phyloP scores from a whole-genome alignment of 2,888 invertebrate genomes.

The Carterocephalus palaemon region DNA sequence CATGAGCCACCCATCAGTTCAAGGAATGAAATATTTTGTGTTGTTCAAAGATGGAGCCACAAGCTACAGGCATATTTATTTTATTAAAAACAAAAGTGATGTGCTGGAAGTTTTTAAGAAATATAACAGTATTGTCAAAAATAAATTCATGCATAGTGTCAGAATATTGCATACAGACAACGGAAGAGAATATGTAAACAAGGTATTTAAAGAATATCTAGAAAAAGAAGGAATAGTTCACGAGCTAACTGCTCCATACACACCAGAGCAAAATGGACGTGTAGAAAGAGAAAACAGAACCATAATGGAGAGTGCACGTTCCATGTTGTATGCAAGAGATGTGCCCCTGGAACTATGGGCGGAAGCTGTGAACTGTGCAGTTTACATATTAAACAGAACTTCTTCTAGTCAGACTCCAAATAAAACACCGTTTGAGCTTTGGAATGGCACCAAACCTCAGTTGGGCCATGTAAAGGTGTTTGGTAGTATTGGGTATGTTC shows the following conservation, averaged over 20 bases:
- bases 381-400: constrained; percentile 38
- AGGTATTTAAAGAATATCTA: constrained; percentile 26
- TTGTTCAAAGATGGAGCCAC: constrained; percentile 33
- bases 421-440: constrained; percentile 39
- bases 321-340: constrained; percentile 37
- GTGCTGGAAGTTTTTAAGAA: constrained; percentile 28
- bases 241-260: constrained; percentile 35
- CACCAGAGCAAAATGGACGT: constrained; percentile 39
- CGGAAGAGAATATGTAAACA: constrained; percentile 29
- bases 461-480: constrained; percentile 35
- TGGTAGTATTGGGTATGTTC: constrained; percentile 37
- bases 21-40: constrained; percentile 31
- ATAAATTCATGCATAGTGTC: too few relatives aligned
- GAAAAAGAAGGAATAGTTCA: constrained; percentile 31
- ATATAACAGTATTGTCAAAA: constrained; percentile 28
- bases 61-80: constrained; percentile 31
- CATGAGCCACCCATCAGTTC: constrained; percentile 26
- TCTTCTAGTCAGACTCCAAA: constrained; percentile 35
- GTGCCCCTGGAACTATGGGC: constrained; percentile 10
- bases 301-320: constrained; percentile 36
- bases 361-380: too few relatives aligned
- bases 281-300: constrained; percentile 41
- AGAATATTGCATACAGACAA: constrained; percentile 31
- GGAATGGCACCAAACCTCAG: constrained; percentile 34
- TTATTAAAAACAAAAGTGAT: constrained; percentile 32